Evolutionary conservation across 2,888 invertebrate species (phyloP).

Genomic region (Pseudococcus jackbeardsleyi): DNA sequence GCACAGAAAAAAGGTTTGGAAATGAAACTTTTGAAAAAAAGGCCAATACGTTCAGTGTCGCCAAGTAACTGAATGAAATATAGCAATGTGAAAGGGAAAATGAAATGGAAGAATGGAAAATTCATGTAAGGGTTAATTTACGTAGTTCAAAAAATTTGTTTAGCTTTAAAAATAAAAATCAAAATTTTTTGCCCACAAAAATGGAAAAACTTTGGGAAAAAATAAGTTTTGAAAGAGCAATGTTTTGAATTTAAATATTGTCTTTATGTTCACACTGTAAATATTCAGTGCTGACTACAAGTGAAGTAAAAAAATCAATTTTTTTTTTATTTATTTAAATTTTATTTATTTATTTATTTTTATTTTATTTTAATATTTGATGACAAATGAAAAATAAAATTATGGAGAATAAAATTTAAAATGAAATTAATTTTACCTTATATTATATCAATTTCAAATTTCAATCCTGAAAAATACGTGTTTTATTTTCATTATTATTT

Average conservation of each 20-base stretch:
- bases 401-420: no score
- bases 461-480: no score
- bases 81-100: background rate
- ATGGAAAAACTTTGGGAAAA: background rate
- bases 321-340: background rate
- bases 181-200: background rate
- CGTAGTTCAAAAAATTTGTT: background rate
- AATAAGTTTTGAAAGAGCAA: background rate
- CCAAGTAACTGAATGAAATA: background rate
- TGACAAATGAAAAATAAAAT: background rate
- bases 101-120: background rate
- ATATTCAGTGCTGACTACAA: background rate
- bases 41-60: background rate
- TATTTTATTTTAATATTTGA: background rate
- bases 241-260: background rate
- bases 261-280: background rate
- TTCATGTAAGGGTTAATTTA: no score
- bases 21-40: conserved; percentile 51
- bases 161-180: no score
- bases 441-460: no score
- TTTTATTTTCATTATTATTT: no score
- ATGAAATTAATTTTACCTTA: no score
- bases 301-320: background rate
- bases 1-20: conserved; percentile 39
- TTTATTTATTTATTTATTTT: background rate